These are phyloP conservation scores for Ectemnius cavifrons DNA, from an alignment of 2,888 invertebrate genomes.

Conservation along the genomic window DNA sequence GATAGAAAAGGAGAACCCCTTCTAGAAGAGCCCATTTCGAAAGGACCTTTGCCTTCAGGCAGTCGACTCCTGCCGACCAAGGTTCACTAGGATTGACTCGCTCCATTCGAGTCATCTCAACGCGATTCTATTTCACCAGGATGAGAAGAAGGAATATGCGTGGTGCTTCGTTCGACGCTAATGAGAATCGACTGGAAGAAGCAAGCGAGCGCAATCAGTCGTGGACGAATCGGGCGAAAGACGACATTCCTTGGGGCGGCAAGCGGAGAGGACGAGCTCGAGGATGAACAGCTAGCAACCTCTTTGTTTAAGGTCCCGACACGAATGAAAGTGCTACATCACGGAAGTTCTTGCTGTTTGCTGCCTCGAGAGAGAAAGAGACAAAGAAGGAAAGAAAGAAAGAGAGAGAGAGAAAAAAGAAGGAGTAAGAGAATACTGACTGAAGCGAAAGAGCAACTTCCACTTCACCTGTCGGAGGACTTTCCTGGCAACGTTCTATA, in stretches of 20 bases:
- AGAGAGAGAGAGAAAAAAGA: too few relatives aligned
- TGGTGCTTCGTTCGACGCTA: not conserved
- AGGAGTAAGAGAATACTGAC: not conserved
- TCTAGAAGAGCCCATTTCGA: not conserved
- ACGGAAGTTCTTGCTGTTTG: constrained; percentile 5
- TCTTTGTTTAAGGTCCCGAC: constrained; percentile 14
- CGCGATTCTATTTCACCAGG: not conserved
- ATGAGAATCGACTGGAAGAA: not conserved
- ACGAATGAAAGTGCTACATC: constrained; percentile 8
- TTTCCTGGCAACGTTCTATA: constrained; percentile 1
- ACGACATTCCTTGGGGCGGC: not conserved
- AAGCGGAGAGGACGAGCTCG: too few relatives aligned
- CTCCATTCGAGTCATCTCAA: too few relatives aligned
- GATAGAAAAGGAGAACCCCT: not conserved
- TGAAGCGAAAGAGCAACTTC: not conserved
- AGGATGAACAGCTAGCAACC: constrained; percentile 4
- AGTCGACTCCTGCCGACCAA: not conserved
- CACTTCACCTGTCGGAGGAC: not conserved
- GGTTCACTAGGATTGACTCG: too few relatives aligned
- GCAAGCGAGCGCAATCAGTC: not conserved
- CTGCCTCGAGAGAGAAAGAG: not conserved
- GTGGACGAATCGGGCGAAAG: not conserved
- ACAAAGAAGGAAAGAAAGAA: not conserved
- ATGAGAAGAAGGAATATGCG: not conserved
- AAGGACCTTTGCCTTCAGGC: not conserved